phyloP scores from a whole-genome alignment of 2,797 vertebrate species.

The Pantherophis alleghaniensis region DNA sequence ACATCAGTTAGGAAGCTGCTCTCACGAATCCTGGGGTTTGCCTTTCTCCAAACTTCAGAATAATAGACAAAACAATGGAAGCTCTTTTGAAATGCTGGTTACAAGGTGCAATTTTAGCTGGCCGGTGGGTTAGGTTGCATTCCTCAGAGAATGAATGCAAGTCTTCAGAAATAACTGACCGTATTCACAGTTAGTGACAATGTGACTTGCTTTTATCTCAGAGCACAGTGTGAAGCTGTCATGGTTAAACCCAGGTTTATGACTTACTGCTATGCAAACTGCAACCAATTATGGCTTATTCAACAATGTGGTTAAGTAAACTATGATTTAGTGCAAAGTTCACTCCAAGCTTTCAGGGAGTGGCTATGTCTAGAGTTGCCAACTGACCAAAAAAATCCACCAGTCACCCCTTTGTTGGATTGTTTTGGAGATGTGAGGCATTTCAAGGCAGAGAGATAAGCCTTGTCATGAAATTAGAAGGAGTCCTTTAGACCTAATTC shows the following conservation, averaged over 20 bases:
- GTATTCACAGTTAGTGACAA: not conserved
- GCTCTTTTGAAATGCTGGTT: not conserved
- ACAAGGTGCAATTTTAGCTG: too few relatives aligned
- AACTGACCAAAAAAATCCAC: not conserved
- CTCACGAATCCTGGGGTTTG: too few relatives aligned
- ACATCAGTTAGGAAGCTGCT: not conserved
- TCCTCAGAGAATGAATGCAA: not conserved
- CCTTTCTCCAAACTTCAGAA: not conserved
- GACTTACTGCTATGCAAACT: not conserved
- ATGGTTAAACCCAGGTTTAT: not conserved
- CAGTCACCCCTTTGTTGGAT: not conserved
- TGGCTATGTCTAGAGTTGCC: not conserved
- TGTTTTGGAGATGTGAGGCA: not conserved
- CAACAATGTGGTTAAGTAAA: not conserved
- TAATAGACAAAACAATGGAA: not conserved
- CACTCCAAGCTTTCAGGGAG: not conserved
- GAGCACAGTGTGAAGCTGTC: not conserved
- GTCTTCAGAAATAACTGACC: not conserved
- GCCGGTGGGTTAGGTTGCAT: not conserved
- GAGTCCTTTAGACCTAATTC: not conserved
- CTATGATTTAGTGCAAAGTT: not conserved
- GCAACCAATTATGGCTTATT: not conserved
- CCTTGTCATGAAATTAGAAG: not conserved
- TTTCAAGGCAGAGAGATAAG: not conserved
- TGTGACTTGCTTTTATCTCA: not conserved